Evolutionary conservation across 2,113 vertebrate genomes (phyloP), one percentile per base, ranked within the genome.

Genomic region (Percopsis transmontana): DNA sequence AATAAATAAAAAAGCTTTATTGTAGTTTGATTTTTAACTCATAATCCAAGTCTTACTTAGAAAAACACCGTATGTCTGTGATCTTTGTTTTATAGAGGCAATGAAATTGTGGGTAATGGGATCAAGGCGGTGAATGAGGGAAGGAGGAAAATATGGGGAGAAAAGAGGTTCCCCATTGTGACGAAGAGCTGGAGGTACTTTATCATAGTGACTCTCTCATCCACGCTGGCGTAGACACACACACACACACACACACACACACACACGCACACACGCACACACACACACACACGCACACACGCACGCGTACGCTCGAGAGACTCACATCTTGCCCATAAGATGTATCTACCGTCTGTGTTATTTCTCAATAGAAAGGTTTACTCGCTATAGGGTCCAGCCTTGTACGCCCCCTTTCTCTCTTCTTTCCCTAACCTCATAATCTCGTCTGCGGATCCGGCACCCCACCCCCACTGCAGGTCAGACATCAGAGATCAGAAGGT

Each of bases 1-100:
- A n/a, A n/a, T n/a, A n/a, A n/a, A n/a, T n/a, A n/a, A n/a, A n/a
- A n/a, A n/a, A n/a, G n/a, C n/a, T n/a, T n/a, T n/a, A n/a, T n/a
- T n/a, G n/a, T n/a, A n/a, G n/a, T n/a, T n/a, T n/a, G 27, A 6
- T 33, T 33, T 33, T 33, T 6, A 33, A 33, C 74, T n/a, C 27
- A 48, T 64, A 52, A 52, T 66, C 53, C 60, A 33, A 62, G 53
- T 48, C 15, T 9, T 20, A 65, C 19, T 58, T 47, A 56, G 58
- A 65, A 62, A 56, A 66, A 58, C 57, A 67, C 75, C 50, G 54
- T 66, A 68, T 70, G 44, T 21, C 53, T 2, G 18, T 70, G 57
- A 73, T 45, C 66, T 76, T 69, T 80, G 81, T 81, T 85, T 66
- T 64, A 87, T 72, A 58, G 83, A 83, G 76, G 79, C 69, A 53